These are phyloP conservation scores for Heliconius aoede DNA, from an alignment of 2,888 invertebrate species.

Conservation along the genomic window DNA sequence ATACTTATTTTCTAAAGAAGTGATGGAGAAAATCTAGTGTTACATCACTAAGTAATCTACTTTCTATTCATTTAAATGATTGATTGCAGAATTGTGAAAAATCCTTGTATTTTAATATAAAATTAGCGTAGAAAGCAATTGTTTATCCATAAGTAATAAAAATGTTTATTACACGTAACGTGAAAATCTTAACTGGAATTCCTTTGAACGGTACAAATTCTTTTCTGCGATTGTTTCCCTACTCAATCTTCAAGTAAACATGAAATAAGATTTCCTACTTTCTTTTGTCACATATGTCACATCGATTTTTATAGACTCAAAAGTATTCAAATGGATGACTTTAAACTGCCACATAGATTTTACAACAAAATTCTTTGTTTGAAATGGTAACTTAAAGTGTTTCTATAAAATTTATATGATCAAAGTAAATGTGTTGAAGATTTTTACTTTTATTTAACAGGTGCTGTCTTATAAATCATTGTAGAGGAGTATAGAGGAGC, in stretches of 20 bases:
- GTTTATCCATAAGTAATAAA: background rate
- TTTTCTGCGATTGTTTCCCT: background rate
- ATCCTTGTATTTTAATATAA: background rate
- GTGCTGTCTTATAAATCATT: background rate
- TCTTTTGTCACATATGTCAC: background rate
- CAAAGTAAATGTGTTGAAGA: background rate
- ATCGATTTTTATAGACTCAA: background rate
- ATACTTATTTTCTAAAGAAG: background rate
- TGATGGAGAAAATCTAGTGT: background rate
- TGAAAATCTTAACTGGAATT: background rate
- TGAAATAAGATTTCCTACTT: background rate
- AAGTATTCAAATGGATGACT: background rate
- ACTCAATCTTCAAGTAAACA: constrained; percentile 2
- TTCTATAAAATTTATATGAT: background rate
- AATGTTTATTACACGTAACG: background rate
- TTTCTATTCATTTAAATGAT: background rate
- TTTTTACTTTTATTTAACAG: background rate
- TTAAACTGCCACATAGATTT: constrained; percentile 7
- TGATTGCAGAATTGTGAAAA: background rate
- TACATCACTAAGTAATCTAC: background rate
- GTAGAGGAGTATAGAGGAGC: background rate
- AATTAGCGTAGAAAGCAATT: background rate
- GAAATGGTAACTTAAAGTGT: background rate
- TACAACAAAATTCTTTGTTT: background rate
- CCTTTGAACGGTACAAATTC: constrained; percentile 10